Conservation (phyloP, 2,888 invertebrate species). For the Drepana falcataria region DNA sequence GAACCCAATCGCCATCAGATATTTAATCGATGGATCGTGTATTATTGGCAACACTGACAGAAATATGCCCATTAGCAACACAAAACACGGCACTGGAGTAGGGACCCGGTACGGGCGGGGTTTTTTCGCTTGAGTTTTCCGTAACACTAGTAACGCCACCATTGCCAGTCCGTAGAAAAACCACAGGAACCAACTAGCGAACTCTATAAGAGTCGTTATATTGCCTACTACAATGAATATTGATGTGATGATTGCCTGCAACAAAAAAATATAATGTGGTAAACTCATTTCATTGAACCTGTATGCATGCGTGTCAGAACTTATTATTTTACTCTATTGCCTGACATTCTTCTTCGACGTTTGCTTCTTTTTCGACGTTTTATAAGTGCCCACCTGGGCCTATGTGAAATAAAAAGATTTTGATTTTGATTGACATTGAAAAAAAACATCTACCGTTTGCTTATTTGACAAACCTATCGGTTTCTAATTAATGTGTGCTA, state of each 20-base stretch:
- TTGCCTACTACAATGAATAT: constrained; percentile 85
- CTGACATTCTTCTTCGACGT: too few species aligned
- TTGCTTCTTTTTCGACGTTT: too few species aligned
- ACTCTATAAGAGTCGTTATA: constrained; percentile 87
- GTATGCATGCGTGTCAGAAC: too few species aligned
- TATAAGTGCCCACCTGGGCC: too few species aligned
- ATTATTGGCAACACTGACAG: constrained; percentile 86
- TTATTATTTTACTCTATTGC: too few species aligned
- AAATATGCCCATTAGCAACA: constrained; percentile 84
- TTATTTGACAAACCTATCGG: too few species aligned
- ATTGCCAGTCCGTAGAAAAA: constrained; percentile 91
- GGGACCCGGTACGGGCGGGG: constrained; percentile 87
- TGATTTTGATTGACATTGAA: too few species aligned
- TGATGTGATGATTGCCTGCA: constrained; percentile 83
- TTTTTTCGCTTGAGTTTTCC: constrained; percentile 83
- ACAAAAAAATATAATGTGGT: constrained; percentile 18
- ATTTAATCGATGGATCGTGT: constrained; percentile 86
- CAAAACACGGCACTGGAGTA: constrained; percentile 84
- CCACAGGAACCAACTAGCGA: constrained; percentile 93
- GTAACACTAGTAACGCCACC: constrained; percentile 85
- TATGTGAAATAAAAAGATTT: too few species aligned
- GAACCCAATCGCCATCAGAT: constrained; percentile 86
- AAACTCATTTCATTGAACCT: too few species aligned
- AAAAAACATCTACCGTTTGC: too few species aligned
- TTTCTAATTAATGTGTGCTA: too few species aligned